Evolutionary conservation across 2,113 vertebrate genomes (phyloP), one percentile per base, ranked within the genome.

Genomic region (Platichthys stellatus): DNA sequence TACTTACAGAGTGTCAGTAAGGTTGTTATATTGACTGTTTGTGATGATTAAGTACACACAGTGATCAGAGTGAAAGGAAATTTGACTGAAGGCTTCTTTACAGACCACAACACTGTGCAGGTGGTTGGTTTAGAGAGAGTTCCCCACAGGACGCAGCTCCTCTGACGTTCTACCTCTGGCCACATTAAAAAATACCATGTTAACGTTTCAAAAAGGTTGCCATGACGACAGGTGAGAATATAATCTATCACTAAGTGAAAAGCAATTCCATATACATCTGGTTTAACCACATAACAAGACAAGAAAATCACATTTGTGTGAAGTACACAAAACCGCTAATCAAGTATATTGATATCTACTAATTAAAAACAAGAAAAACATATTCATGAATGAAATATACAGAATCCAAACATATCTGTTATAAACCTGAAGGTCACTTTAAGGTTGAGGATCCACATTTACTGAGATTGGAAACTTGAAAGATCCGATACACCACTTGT

Each of bases 371-470:
- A 65, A 79, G 65, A 82, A 82, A 31, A 82, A 87, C 92, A 92
- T 93, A 94, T 90, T 94, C 93, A 95, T 96, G 95, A 96, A 96
- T 96, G 95, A 94, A 95, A 96, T 94, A 96, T 96, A 96, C 95
- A 96, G 96, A 95, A 54, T 91, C 92, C 86, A 94, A 94, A 94
- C 93, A 94, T 93, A 92, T 91, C 92, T 92, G 92, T 78, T 86
- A 90, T 11, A 91, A 92, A 95, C 96, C 95, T 95, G 95, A 95
- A 96, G 95, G 94, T 94, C 92, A 86, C 93, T 93, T 84, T 72
- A 63, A 86, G 84, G 24, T 53, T 69, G 71, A 78, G 56, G 78
- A 66, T 65, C 66, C 61, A 59, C 56, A 65, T 53, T 54, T 76
- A 72, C 72, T 86, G 76, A 80, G 93, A 94, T 92, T 81, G 88